These are phyloP conservation scores for Alosa alosa DNA, from an alignment of 2,113 vertebrate species.

Conservation along the genomic window DNA sequence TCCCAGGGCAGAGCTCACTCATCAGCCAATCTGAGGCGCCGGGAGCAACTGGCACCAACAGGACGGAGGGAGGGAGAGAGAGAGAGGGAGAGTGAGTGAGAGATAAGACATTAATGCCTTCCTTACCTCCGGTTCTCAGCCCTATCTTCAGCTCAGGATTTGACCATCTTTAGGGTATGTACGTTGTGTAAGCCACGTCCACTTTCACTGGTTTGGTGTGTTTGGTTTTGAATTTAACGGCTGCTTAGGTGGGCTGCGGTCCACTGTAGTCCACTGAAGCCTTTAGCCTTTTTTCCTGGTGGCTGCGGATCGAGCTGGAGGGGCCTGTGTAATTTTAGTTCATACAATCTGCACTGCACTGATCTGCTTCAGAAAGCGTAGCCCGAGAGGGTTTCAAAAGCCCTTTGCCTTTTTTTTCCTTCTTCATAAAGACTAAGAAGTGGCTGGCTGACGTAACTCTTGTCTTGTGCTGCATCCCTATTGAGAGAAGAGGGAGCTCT, in stretches of 20 bases:
- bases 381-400: not conserved
- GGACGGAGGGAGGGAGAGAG: not conserved
- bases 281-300: not conserved
- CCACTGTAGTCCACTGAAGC: not conserved
- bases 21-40: not conserved
- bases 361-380: not conserved
- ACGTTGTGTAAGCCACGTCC: not conserved
- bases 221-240: not conserved
- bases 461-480: not conserved
- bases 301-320: not conserved
- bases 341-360: not conserved
- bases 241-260: not conserved
- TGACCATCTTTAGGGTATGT: not conserved
- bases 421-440: not conserved
- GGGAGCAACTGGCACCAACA: not conserved
- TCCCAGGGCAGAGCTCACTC: conserved; percentile 25
- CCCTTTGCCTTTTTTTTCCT: not conserved
- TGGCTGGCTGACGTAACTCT: not conserved
- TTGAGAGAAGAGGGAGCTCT: not conserved
- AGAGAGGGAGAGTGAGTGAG: not conserved
- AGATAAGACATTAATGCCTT: not conserved
- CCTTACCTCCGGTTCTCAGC: not conserved
- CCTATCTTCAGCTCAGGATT: not conserved
- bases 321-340: not conserved
- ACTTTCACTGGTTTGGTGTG: not conserved